Conservation (phyloP, 2,113 vertebrate species). For the Stomatorhinus ivindoensis region DNA sequence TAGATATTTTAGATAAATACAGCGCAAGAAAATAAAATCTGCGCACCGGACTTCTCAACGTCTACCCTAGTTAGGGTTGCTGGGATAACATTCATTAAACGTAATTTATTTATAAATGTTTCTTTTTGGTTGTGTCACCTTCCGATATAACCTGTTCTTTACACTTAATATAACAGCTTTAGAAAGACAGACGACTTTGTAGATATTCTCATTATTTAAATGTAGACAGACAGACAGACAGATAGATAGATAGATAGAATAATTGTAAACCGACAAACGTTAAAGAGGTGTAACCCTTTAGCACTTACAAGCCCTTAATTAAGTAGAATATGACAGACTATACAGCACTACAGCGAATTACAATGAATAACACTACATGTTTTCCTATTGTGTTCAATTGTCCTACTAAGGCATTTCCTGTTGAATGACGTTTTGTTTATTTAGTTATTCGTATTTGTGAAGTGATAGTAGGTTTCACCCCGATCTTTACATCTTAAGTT, state of each 20-base stretch:
- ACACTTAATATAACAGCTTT: not conserved
- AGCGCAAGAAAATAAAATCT: not conserved
- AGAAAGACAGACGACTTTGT: not conserved
- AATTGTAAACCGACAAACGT: not conserved
- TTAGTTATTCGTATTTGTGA: not conserved
- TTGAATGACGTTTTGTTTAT: not conserved
- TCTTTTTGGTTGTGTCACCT: not conserved
- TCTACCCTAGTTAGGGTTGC: not conserved
- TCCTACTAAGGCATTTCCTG: not conserved
- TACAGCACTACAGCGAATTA: not conserved
- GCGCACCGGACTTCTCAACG: not conserved
- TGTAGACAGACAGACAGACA: not conserved
- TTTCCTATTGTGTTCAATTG: not conserved
- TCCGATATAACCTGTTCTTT: not conserved
- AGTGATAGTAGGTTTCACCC: not conserved
- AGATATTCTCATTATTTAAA: not conserved
- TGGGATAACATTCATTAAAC: not conserved
- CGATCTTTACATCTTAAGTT: not conserved
- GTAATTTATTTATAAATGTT: not conserved
- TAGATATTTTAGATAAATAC: not conserved
- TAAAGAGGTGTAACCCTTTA: not conserved
- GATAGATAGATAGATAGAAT: not conserved
- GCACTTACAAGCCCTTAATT: not conserved
- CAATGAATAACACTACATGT: not conserved
- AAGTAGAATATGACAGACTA: not conserved